Conservation (phyloP, 2,113 vertebrate genomes). For the Oostethus manadensis region DNA sequence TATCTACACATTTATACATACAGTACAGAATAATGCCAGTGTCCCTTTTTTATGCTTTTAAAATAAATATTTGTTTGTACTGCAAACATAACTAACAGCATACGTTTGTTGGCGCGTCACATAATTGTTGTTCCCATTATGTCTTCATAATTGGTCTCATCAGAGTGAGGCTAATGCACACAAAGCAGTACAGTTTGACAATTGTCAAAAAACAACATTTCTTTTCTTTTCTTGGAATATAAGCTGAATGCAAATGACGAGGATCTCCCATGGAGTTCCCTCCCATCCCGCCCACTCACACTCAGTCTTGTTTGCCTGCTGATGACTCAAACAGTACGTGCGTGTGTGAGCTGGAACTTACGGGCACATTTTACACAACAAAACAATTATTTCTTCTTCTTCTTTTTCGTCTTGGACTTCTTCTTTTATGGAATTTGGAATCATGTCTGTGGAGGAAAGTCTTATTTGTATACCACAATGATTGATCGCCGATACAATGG, state of each 20-base stretch:
- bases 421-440: not conserved
- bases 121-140: not conserved
- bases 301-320: slow-evolving; percentile 20
- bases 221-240: slow-evolving; percentile 6
- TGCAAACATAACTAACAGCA: no score
- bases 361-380: not conserved
- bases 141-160: slow-evolving; percentile 14
- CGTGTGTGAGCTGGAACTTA: not conserved
- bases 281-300: slow-evolving; percentile 40
- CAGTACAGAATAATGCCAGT: not conserved
- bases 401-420: not conserved
- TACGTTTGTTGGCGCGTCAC: no score
- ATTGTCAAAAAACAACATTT: not conserved
- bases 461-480: not conserved
- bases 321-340: slow-evolving; percentile 45
- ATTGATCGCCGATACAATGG: not conserved
- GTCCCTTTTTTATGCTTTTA: not conserved
- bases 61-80: no score
- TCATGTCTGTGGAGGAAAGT: not conserved
- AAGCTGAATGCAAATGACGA: slow-evolving; percentile 29
- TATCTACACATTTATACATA: no score
- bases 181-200: not conserved
- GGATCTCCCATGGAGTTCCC: slow-evolving; percentile 55
- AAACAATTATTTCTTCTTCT: not conserved
- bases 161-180: slow-evolving; percentile 20